Percentiles rank a stretch among this genome's conserved stretches.
Evolutionary conservation across 2,888 invertebrate genomes (phyloP).

Genomic region (Dexiosoma caninum): DNA sequence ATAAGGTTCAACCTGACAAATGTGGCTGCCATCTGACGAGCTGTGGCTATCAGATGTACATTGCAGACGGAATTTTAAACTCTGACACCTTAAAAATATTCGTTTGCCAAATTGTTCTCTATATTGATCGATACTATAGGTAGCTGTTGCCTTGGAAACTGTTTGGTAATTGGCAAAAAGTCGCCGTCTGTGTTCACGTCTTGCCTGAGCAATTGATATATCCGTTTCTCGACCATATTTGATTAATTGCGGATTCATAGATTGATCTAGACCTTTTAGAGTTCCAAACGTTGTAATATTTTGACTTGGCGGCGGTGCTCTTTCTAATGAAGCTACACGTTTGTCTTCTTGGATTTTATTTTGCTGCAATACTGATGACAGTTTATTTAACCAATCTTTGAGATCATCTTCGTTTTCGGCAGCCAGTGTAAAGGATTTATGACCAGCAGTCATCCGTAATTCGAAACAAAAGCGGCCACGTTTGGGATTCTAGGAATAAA

Average conservation of each 20-base stretch:
- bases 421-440: slow-evolving; percentile 91
- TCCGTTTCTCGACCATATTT: slow-evolving; percentile 95
- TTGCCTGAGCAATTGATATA: slow-evolving; percentile 87
- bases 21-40: slow-evolving; percentile 80
- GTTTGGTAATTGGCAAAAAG: slow-evolving; percentile 85
- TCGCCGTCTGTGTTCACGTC: slow-evolving; percentile 88
- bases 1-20: slow-evolving; percentile 92
- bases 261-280: slow-evolving; percentile 91
- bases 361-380: slow-evolving; percentile 90
- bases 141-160: slow-evolving; percentile 75
- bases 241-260: slow-evolving; percentile 94
- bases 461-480: slow-evolving; percentile 92
- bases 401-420: slow-evolving; percentile 90
- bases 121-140: slow-evolving; percentile 85
- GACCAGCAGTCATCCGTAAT: slow-evolving; percentile 89
- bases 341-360: slow-evolving; percentile 89
- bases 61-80: slow-evolving; percentile 90
- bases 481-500: slow-evolving; percentile 83
- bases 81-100: slow-evolving; percentile 89
- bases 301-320: slow-evolving; percentile 81
- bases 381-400: slow-evolving; percentile 89
- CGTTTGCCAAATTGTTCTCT: slow-evolving; percentile 92
- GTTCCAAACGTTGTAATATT: slow-evolving; percentile 86
- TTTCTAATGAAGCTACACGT: slow-evolving; percentile 83
- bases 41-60: slow-evolving; percentile 80